Percentiles rank a stretch among this genome's conserved stretches.
phyloP scores from a whole-genome alignment of 1,140 invertebrate species.

The Apis florea region DNA sequence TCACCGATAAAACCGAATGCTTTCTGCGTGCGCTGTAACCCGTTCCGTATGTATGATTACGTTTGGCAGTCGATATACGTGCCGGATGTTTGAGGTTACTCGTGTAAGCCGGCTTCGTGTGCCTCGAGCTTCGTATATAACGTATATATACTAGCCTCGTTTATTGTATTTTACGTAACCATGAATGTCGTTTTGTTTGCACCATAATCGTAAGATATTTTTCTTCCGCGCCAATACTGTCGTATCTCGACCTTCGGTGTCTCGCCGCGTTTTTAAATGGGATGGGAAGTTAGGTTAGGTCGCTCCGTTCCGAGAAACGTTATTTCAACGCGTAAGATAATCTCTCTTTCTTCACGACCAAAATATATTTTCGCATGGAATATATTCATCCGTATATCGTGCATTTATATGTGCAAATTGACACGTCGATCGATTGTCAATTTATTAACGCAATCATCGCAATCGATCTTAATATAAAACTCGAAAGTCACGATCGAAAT shows the following conservation, averaged over 20 bases:
- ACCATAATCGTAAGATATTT: conserved; percentile 4
- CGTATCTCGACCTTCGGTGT: conserved; percentile 9
- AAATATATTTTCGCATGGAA: neutral
- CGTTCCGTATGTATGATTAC: neutral
- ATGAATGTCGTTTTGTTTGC: neutral
- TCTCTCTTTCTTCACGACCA: neutral
- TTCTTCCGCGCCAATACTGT: neutral
- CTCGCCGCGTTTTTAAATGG: conserved; percentile 1
- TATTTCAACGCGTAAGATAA: neutral
- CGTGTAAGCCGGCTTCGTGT: neutral
- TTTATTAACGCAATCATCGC: neutral
- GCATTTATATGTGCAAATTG: too few relatives aligned
- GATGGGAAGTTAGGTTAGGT: conserved; percentile 17
- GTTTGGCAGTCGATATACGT: neutral
- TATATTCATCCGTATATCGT: neutral
- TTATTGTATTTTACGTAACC: conserved; percentile 27
- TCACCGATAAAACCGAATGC: conserved; percentile 20
- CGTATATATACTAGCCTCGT: neutral
- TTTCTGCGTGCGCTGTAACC: conserved; percentile 17
- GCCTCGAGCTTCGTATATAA: neutral
- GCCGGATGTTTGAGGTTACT: conserved; percentile 39
- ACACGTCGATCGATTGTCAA: neutral
- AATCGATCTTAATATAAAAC: neutral
- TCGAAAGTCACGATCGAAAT: neutral
- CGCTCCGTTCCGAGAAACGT: neutral